Evolutionary conservation across 2,888 invertebrate species (phyloP).

Genomic region (Pseudococcus longispinus): DNA sequence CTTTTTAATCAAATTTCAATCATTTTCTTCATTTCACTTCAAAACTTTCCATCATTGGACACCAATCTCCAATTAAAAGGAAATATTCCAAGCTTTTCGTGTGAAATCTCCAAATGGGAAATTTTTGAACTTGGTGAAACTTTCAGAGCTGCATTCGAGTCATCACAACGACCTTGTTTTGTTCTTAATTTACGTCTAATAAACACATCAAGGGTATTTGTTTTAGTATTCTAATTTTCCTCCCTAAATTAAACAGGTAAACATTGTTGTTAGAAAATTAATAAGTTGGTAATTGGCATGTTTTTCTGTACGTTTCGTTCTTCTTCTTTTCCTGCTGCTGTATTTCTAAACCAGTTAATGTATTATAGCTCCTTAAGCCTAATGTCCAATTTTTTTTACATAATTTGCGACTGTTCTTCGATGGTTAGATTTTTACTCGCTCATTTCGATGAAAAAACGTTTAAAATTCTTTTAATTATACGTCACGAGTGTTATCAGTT

Average conservation of each 20-base stretch:
- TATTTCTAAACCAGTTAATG: background rate
- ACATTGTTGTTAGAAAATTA: conserved; percentile 19
- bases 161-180: background rate
- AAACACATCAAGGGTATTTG: conserved; percentile 17
- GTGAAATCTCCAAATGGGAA: no score
- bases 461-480: conserved; percentile 14
- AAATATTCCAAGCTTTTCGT: no score
- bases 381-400: conserved; percentile 31
- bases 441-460: background rate
- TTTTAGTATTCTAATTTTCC: background rate
- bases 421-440: background rate
- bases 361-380: background rate
- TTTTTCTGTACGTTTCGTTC: background rate
- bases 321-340: background rate
- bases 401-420: background rate
- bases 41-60: no score
- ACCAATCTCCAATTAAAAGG: no score
- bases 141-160: background rate
- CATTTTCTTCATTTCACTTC: no score
- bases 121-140: background rate
- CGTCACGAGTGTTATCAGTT: background rate
- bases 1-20: no score
- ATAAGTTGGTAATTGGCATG: background rate
- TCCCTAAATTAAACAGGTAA: background rate
- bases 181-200: background rate